Evolutionary conservation across 2,888 invertebrate genomes (phyloP).

Genomic region (Physocephala rufipes): DNA sequence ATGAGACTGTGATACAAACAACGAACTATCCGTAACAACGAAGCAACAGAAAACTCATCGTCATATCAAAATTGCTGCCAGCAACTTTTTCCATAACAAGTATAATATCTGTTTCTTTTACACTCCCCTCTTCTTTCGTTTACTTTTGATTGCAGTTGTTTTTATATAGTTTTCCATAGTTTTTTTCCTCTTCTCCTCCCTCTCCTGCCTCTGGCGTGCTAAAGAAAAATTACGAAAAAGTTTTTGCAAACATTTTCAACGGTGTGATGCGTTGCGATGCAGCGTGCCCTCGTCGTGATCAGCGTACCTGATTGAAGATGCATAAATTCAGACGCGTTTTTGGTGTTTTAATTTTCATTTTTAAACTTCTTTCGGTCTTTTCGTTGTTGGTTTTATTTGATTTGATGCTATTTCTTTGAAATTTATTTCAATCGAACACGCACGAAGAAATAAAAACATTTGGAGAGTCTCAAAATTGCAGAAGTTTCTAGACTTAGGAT

Average conservation of each 20-base stretch:
- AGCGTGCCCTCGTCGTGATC: neutral
- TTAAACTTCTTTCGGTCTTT: too few species aligned
- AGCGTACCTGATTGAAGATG: neutral
- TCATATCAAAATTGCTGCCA: neutral
- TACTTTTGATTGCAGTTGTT: neutral
- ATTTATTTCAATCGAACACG: conserved; percentile 5
- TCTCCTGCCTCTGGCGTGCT: neutral
- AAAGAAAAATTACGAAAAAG: conserved; percentile 2
- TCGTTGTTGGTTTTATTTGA: too few species aligned
- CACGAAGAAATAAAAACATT: conserved; percentile 8
- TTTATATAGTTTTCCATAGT: neutral
- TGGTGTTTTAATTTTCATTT: too few species aligned
- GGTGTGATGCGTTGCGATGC: neutral
- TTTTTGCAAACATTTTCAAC: conserved; percentile 5
- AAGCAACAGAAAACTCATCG: neutral
- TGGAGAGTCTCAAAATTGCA: conserved; percentile 17
- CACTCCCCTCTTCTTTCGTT: neutral
- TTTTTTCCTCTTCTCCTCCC: neutral
- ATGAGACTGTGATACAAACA: too few species aligned
- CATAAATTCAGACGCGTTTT: neutral
- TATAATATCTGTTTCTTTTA: neutral
- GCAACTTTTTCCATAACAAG: neutral
- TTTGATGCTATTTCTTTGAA: neutral
- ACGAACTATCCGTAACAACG: too few species aligned
- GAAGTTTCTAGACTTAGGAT: conserved; percentile 24